Evolutionary conservation across 2,113 vertebrate genomes (phyloP).

Genomic region (Oryzias javanicus): DNA sequence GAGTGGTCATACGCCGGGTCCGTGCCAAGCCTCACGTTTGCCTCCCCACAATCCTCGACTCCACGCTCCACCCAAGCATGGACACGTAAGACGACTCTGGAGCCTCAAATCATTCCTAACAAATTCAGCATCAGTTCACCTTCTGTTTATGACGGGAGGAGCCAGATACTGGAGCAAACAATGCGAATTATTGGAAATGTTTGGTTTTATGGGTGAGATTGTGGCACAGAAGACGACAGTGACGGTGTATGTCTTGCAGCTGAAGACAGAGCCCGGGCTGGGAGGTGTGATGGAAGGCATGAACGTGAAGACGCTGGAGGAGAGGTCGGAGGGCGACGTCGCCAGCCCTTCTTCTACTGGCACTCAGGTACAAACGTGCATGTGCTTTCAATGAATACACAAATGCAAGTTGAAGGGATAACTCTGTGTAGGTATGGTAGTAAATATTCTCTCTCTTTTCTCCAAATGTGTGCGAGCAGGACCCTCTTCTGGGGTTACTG

Average conservation of each 20-base stretch:
- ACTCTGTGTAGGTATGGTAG: neutral
- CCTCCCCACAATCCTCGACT: slow-evolving; percentile 77
- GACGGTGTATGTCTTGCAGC: slow-evolving; percentile 64
- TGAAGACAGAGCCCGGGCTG: slow-evolving; percentile 87
- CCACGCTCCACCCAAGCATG: slow-evolving; percentile 80
- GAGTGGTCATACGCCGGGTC: slow-evolving; percentile 80
- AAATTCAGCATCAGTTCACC: neutral
- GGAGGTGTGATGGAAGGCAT: slow-evolving; percentile 77
- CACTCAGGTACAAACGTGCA: slow-evolving; percentile 83
- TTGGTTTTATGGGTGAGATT: neutral
- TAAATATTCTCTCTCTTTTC: neutral
- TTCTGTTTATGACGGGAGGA: slow-evolving; percentile 10
- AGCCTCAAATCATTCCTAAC: neutral
- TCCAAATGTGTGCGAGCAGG: slow-evolving; percentile 68
- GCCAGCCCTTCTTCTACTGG: slow-evolving; percentile 92
- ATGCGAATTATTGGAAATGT: no score
- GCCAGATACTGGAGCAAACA: neutral
- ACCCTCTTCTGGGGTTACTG: slow-evolving; percentile 87
- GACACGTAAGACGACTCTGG: slow-evolving; percentile 79
- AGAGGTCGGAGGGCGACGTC: slow-evolving; percentile 88
- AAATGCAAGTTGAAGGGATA: neutral
- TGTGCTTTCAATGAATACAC: neutral
- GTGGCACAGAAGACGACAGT: neutral
- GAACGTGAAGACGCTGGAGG: slow-evolving; percentile 84
- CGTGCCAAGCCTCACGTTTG: slow-evolving; percentile 72